These are phyloP conservation scores for Lamproptera curius DNA, from an alignment of 2,888 invertebrate species.

Conservation along the genomic window DNA sequence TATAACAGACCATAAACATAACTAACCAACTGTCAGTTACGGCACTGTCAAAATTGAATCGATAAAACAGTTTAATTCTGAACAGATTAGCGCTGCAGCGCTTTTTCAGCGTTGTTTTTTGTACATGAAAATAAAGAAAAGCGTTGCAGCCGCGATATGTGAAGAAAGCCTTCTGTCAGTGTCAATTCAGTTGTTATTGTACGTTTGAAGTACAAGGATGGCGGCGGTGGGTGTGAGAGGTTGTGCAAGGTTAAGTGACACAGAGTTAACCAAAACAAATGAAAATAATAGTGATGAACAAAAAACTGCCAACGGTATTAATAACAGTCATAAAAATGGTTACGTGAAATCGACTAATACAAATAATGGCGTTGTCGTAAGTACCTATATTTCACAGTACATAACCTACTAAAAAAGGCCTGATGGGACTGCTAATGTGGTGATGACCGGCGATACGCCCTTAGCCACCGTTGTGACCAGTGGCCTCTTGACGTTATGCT, in stretches of 20 bases:
- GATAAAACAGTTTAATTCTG: constrained; percentile 26
- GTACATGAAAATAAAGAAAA: not conserved
- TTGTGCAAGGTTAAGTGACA: constrained; percentile 33
- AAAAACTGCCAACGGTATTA: constrained; percentile 46
- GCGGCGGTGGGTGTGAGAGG: constrained; percentile 42
- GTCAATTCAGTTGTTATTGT: constrained; percentile 3
- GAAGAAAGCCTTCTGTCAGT: not conserved
- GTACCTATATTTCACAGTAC: constrained; percentile 41
- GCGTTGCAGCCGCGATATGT: not conserved
- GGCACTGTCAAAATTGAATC: constrained; percentile 14
- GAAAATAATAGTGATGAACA: constrained; percentile 40
- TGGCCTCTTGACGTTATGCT: not conserved
- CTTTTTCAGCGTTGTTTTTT: not conserved
- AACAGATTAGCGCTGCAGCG: constrained; percentile 8
- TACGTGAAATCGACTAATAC: constrained; percentile 38
- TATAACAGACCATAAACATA: too few relatives aligned
- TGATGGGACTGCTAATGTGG: not conserved
- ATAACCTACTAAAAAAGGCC: constrained; percentile 27
- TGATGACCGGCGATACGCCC: not conserved
- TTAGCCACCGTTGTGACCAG: not conserved
- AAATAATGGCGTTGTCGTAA: constrained; percentile 52
- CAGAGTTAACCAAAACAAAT: constrained; percentile 31
- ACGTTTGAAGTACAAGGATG: constrained; percentile 38
- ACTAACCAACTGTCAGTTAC: not conserved
- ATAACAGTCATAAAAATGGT: constrained; percentile 48